phyloP scores from a whole-genome alignment of 2,797 vertebrate species.

The Rhincodon typus region DNA sequence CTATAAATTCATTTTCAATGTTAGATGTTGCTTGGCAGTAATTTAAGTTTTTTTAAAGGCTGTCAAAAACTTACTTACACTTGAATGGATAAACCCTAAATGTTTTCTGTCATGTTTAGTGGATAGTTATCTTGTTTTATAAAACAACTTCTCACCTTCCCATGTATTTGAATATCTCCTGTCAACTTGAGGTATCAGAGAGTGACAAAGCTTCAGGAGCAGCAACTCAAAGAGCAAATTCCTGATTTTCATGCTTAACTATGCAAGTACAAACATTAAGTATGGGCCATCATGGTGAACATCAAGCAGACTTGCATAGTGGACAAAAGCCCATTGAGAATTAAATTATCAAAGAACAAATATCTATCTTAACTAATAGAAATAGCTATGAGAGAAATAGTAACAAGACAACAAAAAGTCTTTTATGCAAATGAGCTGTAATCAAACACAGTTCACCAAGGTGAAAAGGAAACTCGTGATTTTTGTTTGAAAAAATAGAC shows the following conservation, averaged over 20 bases:
- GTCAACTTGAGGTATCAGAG: neutral
- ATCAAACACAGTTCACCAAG: neutral
- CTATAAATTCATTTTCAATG: neutral
- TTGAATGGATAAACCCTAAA: neutral
- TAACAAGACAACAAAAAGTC: neutral
- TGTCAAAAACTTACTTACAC: neutral
- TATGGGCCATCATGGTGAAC: neutral
- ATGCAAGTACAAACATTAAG: neutral
- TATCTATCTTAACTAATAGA: neutral
- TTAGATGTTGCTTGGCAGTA: neutral
- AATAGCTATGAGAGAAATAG: neutral
- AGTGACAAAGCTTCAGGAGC: neutral
- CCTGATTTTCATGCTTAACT: neutral
- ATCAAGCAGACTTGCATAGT: neutral
- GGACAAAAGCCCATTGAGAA: neutral
- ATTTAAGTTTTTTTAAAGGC: neutral
- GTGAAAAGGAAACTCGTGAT: conserved; percentile 15
- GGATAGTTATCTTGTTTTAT: neutral
- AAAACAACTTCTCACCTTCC: neutral
- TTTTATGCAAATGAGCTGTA: neutral
- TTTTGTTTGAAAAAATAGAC: neutral
- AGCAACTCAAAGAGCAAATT: neutral
- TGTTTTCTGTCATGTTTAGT: neutral
- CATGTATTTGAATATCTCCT: neutral
- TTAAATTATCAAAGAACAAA: neutral